Percentiles rank a stretch among this genome's conserved stretches.
phyloP scores from a whole-genome alignment of 2,113 vertebrate species.

The Onychostruthus taczanowskii region DNA sequence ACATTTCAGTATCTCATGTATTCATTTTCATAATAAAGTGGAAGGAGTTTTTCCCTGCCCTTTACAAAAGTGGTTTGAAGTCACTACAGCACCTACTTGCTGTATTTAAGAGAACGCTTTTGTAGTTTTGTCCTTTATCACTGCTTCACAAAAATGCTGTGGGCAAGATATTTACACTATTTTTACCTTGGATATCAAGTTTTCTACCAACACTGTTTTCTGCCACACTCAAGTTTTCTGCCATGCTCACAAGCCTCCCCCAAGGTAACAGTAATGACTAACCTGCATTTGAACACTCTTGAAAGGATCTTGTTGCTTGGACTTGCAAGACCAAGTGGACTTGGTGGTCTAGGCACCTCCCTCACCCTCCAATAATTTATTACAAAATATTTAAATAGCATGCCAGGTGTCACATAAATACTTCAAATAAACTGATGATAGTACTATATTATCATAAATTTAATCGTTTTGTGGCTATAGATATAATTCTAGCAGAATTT shows the following conservation, averaged over 20 bases:
- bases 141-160: background rate
- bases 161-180: background rate
- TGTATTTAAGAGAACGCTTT: background rate
- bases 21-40: conserved; percentile 22
- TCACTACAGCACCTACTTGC: background rate
- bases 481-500: background rate
- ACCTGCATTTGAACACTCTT: background rate
- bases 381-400: background rate
- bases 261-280: background rate
- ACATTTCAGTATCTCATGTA: background rate
- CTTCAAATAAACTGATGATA: background rate
- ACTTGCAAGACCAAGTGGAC: background rate
- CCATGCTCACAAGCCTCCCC: rapidly evolving
- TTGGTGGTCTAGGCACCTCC: background rate
- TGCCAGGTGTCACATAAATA: background rate
- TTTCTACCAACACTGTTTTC: background rate
- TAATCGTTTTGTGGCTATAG: background rate
- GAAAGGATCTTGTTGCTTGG: background rate
- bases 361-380: background rate
- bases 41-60: background rate
- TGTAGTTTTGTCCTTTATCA: background rate
- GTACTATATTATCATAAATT: background rate
- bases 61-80: background rate
- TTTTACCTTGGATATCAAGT: background rate
- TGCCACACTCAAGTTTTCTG: background rate